These are phyloP conservation scores for Conopomorpha cramerella DNA, from an alignment of 1,140 invertebrate species.

Conservation along the genomic window DNA sequence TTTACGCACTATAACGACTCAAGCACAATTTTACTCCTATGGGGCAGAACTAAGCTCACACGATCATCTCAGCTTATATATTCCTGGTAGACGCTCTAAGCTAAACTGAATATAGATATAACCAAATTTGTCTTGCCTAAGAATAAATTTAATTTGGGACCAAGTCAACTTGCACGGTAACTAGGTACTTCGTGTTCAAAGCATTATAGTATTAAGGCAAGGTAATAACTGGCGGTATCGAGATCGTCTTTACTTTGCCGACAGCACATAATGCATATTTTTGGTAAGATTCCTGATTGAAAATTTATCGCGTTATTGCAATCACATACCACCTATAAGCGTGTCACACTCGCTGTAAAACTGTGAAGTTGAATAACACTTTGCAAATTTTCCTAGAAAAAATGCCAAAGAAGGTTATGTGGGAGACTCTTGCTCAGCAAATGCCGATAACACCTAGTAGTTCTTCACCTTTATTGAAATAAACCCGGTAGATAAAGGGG, in stretches of 20 bases:
- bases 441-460: neutral
- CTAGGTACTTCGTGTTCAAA: too few species aligned
- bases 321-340: constrained; percentile 37
- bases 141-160: neutral
- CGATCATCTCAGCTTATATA: neutral
- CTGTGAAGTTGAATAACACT: too few species aligned
- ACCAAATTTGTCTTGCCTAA: neutral
- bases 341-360: constrained; percentile 13
- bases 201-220: too few species aligned
- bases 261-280: constrained; percentile 42
- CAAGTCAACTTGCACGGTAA: too few species aligned
- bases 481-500: neutral
- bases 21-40: neutral
- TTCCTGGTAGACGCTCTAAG: neutral
- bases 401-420: too few species aligned
- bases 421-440: constrained; percentile 18
- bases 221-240: constrained; percentile 47
- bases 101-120: neutral
- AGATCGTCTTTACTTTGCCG: constrained; percentile 53
- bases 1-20: too few species aligned
- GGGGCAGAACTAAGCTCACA: neutral
- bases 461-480: neutral
- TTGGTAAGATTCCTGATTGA: constrained; percentile 49
- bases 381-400: too few species aligned
- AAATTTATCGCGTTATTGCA: constrained; percentile 45